phyloP scores from a whole-genome alignment of 2,113 vertebrate species.

The Crotalus helleri region DNA sequence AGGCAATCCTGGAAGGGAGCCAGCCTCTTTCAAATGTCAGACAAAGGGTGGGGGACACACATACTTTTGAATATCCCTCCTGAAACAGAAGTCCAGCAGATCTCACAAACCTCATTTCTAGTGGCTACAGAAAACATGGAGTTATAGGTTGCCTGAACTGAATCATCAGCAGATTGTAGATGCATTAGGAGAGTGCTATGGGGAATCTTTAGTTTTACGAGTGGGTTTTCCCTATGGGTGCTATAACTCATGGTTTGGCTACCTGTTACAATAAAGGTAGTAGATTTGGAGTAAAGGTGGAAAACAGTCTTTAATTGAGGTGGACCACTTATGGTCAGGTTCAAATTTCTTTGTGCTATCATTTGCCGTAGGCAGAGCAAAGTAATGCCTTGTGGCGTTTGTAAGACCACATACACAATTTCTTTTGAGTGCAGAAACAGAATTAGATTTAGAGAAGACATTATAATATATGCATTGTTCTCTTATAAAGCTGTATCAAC shows the following conservation, averaged over 20 bases:
- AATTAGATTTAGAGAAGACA: background rate
- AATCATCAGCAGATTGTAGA: background rate
- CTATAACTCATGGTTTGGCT: background rate
- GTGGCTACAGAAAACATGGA: background rate
- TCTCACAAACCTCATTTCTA: background rate
- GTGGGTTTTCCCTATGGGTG: background rate
- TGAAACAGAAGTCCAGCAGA: background rate
- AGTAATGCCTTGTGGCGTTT: background rate
- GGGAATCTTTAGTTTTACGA: background rate
- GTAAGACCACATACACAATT: background rate
- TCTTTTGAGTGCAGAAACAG: background rate
- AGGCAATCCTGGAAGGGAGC: background rate
- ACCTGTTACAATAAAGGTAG: background rate
- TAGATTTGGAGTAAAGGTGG: background rate
- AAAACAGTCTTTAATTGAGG: background rate
- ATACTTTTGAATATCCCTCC: background rate
- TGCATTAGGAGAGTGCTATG: background rate
- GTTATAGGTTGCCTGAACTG: background rate
- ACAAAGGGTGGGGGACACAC: background rate
- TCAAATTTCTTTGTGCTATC: background rate
- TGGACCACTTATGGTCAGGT: too few species aligned
- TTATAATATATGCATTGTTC: background rate
- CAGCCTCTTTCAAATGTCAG: background rate
- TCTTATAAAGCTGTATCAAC: background rate
- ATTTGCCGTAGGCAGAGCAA: background rate